A percentile compares a stretch with the other conserved stretches of the same genome.
Evolutionary conservation across 2,797 vertebrate species (phyloP).

Genomic region (Uromys caudimaculatus): DNA sequence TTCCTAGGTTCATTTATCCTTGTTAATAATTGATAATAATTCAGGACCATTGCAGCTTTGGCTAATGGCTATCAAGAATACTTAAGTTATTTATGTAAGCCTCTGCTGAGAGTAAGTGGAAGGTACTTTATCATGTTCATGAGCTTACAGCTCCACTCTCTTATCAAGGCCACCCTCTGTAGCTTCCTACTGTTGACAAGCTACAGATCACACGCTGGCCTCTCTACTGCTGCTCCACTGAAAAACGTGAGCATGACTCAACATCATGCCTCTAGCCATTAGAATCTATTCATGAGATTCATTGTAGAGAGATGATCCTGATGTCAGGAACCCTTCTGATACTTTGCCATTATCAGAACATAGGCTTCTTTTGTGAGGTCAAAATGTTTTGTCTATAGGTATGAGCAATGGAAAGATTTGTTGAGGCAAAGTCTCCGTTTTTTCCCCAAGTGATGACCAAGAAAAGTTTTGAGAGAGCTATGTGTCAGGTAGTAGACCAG

Average conservation of each 20-base stretch:
- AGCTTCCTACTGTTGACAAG: slow-evolving; percentile 45
- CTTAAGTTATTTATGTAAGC: slow-evolving; percentile 60
- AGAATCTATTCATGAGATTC: not conserved
- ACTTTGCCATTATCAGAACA: not conserved
- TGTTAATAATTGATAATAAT: slow-evolving; percentile 52
- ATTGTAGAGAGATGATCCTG: not conserved
- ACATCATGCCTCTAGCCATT: not conserved
- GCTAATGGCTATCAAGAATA: slow-evolving; percentile 22
- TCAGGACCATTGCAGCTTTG: slow-evolving; percentile 22
- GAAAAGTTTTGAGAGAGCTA: not conserved
- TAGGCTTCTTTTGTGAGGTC: not conserved
- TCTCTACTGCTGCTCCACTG: not conserved
- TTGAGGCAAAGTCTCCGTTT: not conserved
- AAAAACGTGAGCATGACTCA: not conserved
- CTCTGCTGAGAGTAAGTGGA: slow-evolving; percentile 65
- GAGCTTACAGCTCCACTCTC: slow-evolving; percentile 34
- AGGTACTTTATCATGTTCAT: slow-evolving; percentile 60
- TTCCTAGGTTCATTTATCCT: slow-evolving; percentile 56
- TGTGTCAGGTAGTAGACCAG: not conserved
- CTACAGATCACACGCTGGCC: slow-evolving; percentile 1
- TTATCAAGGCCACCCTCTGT: slow-evolving; percentile 51
- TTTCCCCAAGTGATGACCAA: not conserved
- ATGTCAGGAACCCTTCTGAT: not conserved
- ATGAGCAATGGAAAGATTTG: not conserved
- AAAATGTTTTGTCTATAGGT: not conserved